These are phyloP conservation scores for Thalassarche chlororhynchos DNA, from an alignment of 2,113 vertebrate genomes.

Conservation along the genomic window DNA sequence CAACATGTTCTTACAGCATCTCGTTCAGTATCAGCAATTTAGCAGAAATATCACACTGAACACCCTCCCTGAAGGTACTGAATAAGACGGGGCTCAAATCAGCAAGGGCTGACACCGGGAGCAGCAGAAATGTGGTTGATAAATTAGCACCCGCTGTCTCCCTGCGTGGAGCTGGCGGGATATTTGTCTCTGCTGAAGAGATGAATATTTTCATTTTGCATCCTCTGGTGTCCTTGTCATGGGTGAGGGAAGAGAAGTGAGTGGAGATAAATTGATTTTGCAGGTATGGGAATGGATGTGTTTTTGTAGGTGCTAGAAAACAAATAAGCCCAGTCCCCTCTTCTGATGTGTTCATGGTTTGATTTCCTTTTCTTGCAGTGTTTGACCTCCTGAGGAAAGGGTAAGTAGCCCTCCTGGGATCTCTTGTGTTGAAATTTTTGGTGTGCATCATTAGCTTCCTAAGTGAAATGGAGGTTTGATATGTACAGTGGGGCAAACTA, in stretches of 20 bases:
- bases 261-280: not conserved
- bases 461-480: not conserved
- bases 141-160: not conserved
- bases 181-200: not conserved
- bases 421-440: not conserved
- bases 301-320: not conserved
- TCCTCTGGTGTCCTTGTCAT: not conserved
- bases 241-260: not conserved
- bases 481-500: not conserved
- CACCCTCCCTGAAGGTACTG: not conserved
- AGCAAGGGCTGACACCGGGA: not conserved
- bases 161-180: not conserved
- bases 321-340: not conserved
- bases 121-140: not conserved
- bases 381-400: conserved; percentile 97
- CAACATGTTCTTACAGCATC: not conserved
- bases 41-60: not conserved
- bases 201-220: not conserved
- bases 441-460: not conserved
- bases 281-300: not conserved
- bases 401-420: conserved; percentile 81
- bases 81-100: not conserved
- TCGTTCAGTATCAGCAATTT: not conserved
- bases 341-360: not conserved
- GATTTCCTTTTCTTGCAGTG: conserved; percentile 81